These are phyloP conservation scores for Heliconius charithonia DNA, from an alignment of 2,888 invertebrate species.

Conservation along the genomic window DNA sequence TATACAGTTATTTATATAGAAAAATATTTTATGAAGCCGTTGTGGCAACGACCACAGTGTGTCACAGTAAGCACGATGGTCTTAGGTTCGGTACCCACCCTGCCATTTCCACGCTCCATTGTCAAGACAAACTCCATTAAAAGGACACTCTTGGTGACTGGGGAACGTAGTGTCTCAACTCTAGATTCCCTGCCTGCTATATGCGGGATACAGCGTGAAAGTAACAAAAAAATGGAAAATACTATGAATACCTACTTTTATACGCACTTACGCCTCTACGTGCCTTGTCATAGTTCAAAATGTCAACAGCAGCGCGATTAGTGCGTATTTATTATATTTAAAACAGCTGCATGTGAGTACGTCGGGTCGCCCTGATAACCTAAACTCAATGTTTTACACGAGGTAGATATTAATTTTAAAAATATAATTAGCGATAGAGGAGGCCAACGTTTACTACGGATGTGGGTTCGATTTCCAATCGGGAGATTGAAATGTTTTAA, in stretches of 20 bases:
- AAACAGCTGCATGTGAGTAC: conserved; percentile 33
- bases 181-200: too few relatives aligned
- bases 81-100: background rate
- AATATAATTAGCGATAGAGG: background rate
- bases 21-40: conserved; percentile 27
- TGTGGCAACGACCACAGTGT: background rate
- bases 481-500: too few relatives aligned
- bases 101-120: too few relatives aligned
- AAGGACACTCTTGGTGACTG: too few relatives aligned
- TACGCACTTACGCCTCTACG: background rate
- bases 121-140: too few relatives aligned
- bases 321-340: conserved; percentile 45
- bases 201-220: background rate
- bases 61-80: background rate
- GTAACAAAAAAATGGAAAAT: background rate
- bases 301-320: conserved; percentile 37
- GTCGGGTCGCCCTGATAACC: conserved; percentile 58
- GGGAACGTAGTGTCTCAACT: too few relatives aligned
- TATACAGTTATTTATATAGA: conserved; percentile 24
- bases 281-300: conserved; percentile 30
- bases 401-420: conserved; percentile 40
- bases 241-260: background rate
- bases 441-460: background rate
- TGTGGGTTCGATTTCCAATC: background rate
- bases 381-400: conserved; percentile 57